These are phyloP conservation scores for Caenorhabditis imperialis DNA, from an alignment of 2,888 invertebrate species.

Conservation along the genomic window DNA sequence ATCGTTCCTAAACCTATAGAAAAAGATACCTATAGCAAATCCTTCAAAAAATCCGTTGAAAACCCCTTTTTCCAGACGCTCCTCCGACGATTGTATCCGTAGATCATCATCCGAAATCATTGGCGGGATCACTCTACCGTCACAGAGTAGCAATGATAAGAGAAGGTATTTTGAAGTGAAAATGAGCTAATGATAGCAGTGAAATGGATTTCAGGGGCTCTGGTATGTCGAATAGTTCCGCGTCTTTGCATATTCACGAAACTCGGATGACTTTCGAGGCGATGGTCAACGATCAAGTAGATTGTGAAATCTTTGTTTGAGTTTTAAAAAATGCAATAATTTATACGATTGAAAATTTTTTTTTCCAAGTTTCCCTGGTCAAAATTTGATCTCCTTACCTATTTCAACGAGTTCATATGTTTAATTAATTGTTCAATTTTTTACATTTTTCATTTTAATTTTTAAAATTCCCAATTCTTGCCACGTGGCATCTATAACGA, in stretches of 20 bases:
- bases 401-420: constrained; percentile 40
- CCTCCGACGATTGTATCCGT: constrained; percentile 75
- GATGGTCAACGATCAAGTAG: constrained; percentile 66
- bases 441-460: background rate
- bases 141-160: constrained; percentile 59
- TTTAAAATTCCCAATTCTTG: background rate
- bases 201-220: constrained; percentile 65
- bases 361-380: constrained; percentile 17
- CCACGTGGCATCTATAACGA: no score
- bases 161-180: constrained; percentile 35
- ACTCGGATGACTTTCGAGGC: constrained; percentile 67
- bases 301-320: constrained; percentile 72
- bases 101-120: constrained; percentile 75
- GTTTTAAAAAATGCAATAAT: background rate
- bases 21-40: no score
- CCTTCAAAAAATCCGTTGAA: constrained; percentile 21
- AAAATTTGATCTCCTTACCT: constrained; percentile 30
- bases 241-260: constrained; percentile 76
- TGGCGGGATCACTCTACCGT: constrained; percentile 67
- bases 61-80: constrained; percentile 61
- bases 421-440: constrained; percentile 1
- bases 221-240: constrained; percentile 76
- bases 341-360: no score
- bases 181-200: no score
- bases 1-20: no score